These are phyloP conservation scores for Scopus umbretta DNA, from an alignment of 2,113 vertebrate genomes.

Conservation along the genomic window DNA sequence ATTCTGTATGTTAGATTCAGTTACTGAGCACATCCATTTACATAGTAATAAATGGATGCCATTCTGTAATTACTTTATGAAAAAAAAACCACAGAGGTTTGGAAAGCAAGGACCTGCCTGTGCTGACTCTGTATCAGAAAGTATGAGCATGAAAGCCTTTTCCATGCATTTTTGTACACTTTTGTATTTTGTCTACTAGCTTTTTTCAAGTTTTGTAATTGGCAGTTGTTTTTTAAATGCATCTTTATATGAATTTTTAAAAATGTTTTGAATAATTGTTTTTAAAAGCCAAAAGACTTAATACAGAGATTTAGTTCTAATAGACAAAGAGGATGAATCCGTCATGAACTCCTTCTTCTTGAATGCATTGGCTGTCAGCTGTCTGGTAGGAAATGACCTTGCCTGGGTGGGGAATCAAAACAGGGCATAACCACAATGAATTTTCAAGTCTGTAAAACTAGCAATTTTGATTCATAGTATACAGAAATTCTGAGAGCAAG, in stretches of 20 bases:
- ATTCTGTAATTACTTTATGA: not conserved
- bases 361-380: not conserved
- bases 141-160: not conserved
- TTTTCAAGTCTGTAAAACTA: not conserved
- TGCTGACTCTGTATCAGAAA: not conserved
- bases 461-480: not conserved
- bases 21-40: not conserved
- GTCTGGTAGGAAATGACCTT: not conserved
- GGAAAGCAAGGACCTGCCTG: not conserved
- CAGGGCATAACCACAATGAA: not conserved
- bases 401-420: not conserved
- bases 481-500: not conserved
- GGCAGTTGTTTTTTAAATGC: not conserved
- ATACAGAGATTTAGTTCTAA: not conserved
- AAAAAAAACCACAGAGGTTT: not conserved
- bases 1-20: not conserved
- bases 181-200: not conserved
- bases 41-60: not conserved
- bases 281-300: not conserved
- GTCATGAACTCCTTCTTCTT: not conserved
- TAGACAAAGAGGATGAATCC: not conserved
- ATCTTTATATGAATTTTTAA: not conserved
- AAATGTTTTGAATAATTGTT: not conserved
- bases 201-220: not conserved
- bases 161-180: not conserved